A percentile compares a stretch with the other conserved stretches of the same genome.
Evolutionary conservation across 2,797 vertebrate genomes (phyloP).

Genomic region (Botia kubotai): DNA sequence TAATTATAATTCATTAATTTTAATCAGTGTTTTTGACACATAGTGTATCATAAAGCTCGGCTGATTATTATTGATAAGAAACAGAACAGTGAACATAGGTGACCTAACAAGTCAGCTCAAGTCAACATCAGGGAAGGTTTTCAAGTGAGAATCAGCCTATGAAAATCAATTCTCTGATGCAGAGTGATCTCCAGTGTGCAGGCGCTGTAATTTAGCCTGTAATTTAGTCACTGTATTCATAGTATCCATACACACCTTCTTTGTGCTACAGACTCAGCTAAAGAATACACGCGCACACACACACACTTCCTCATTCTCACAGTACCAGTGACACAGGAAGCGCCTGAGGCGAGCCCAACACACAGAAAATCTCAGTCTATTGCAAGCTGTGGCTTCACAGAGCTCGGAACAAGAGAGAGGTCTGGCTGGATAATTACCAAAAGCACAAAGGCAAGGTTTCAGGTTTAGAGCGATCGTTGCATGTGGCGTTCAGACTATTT

Average conservation of each 20-base stretch:
- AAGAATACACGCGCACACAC: conserved; percentile 36
- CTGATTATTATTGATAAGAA: no score
- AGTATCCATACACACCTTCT: conserved; percentile 5
- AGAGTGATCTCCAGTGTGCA: background rate
- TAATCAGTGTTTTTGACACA: no score
- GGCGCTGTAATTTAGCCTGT: background rate
- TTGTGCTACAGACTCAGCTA: conserved; percentile 14
- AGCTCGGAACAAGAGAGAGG: conserved; percentile 53
- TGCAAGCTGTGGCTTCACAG: conserved; percentile 50
- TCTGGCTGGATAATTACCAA: conserved; percentile 59
- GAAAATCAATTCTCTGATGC: background rate
- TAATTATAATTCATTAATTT: background rate
- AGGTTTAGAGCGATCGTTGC: conserved; percentile 42
- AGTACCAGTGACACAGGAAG: conserved; percentile 44
- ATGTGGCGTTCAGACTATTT: conserved; percentile 40
- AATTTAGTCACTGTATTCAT: background rate
- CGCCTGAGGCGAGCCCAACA: conserved; percentile 56
- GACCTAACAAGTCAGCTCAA: background rate
- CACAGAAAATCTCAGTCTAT: conserved; percentile 54
- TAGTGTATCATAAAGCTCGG: no score
- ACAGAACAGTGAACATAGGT: no score
- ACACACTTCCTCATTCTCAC: conserved; percentile 37
- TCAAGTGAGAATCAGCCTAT: background rate
- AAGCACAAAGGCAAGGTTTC: conserved; percentile 36
- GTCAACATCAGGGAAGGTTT: background rate